Evolutionary conservation across 2,113 vertebrate genomes (phyloP), one percentile per base, ranked within the genome.

Genomic region (Leptosomus discolor): DNA sequence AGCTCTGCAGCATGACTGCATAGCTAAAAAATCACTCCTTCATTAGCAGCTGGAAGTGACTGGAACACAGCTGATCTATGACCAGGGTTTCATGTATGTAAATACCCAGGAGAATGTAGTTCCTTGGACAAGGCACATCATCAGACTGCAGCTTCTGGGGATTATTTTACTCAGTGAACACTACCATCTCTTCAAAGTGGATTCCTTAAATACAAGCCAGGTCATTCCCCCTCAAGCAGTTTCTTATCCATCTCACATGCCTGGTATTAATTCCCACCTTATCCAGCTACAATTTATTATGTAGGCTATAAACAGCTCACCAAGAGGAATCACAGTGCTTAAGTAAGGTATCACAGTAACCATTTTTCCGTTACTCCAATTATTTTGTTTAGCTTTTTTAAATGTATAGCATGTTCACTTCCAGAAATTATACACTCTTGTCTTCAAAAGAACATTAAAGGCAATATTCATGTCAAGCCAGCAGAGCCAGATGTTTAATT

Each of bases 1-100:
- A 51, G 5, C 12, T 34, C 15, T 46, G n/a, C 0, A 1, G 3
- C 15, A 22, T 11, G 7, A 36, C 5, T 54, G 8, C 14, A 36
- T 24, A 63, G 15, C 13, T 41, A 68, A 54, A 58, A 74, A 46
- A 7, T 6, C 18, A 20, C 41, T 78, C 70, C 5, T 79, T 29
- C 9, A 14, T 7, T 64, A 5, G 2, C 27, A 48, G 5, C 6
- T 67, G 9, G 29, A 65, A 48, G 45, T 63, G 36, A 13, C 2
- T 41, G 26, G 23, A 22, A 8, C 26, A 90, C 41, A 13, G 14
- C 8, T 50, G 37, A 79, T 6, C 12, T 19, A 57, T 53, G 15
- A 37, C 8, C 2, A 15, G 5, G 4, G 11, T 48, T 73, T 56
- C 2, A 22, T 32, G 9, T 21, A 2, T 4, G 7, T 15, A 37